Evolutionary conservation across 1,140 invertebrate species (phyloP), one percentile per base, ranked within the genome.

Genomic region (Drosophila lini): DNA sequence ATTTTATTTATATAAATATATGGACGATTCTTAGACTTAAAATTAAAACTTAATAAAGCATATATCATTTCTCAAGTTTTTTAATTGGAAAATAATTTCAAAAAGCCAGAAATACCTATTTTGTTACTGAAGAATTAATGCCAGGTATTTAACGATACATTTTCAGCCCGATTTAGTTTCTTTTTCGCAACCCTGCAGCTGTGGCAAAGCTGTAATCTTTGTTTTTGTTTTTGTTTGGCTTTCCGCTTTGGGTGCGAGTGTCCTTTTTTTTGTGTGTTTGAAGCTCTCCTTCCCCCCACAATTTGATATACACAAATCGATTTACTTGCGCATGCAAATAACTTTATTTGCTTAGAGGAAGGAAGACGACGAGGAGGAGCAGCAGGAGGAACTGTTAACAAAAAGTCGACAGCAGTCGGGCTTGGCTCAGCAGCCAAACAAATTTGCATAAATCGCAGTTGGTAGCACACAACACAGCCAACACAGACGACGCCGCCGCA

Each of bases 251-350:
- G 31, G 52, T 1, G 63, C 69, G 56, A 34, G 38, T 31, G 22
- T 16, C 38, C 41, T 50, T 73, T 61, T 61, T 65, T 45, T 80
- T 59, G 38, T 48, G 32, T 41, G 73, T 42, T 73, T 70, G 57
- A 59, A 70, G 62, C 58, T 47, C 25, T 22, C 9, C 45, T 47
- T 47, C 44, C 74, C 78, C 52, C 67, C 82, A 78, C 81, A 81
- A 78, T 86, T 86, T 81, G 76, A 88, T 88, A 88, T 64, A 83
- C 83, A 89, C 83, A 88, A 89, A 89, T 89, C 84, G 83, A 88
- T 88, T 83, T 88, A 84, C 80, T 89, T 89, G 84, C 77, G 84
- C 84, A 88, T 89, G 83, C 84, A 88, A 88, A 89, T 88, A 88
- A 76, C 83, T 86, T 88, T 86, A 86, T 86, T 86, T 86, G 83